Base-by-base conservation (phyloP, 2,113 vertebrate species). In the Brienomyrus brachyistius region DNA sequence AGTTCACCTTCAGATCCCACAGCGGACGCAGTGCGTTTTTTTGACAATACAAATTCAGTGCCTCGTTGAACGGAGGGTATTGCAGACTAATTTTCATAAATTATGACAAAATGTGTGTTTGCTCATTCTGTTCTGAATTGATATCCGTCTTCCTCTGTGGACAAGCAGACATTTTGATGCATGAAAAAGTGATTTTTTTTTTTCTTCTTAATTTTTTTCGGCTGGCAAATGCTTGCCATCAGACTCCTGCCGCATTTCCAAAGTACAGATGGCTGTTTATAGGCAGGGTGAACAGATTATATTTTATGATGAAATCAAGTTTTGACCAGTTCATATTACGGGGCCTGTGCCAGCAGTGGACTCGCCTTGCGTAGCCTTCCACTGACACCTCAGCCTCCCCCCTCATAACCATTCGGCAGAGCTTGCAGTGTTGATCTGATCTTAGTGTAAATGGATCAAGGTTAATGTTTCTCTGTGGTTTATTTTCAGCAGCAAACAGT, bases 401-500 rank as follows among this genome's bases (percentile, higher is more conserved):
- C 15, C 3, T 15, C 51, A 21, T 19, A 21, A 11, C n/a, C n/a
- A 3, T 66, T 66, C 62, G 31, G n/a, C 62, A 31, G 62, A 66
- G 62, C 62, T 66, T 66, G 62, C 62, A 66, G 62, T 66, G 62
- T 70, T 70, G 62, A 31, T 70, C 62, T 70, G 27, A 43, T 80
- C 74, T 80, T 80, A 80, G 74, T 43, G 74, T 80, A 80, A 80
- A 80, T 80, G 74, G 74, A 80, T 80, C 74, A 80, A 80, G 74
- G 74, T 80, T 80, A 80, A 80, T 80, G 74, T 80, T 80, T 43
- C 35, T 80, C 74, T 43, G 15, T 35, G 74, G 35, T 80, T 80
- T 80, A 80, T 80, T 80, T 80, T 80, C 74, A 80, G 74, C 31
- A 40, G 74, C 70, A 77, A 77, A 40, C 70, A 77, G 31, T 40